Conservation (phyloP, 2,797 vertebrate species). For the Epinephelus coioides region DNA sequence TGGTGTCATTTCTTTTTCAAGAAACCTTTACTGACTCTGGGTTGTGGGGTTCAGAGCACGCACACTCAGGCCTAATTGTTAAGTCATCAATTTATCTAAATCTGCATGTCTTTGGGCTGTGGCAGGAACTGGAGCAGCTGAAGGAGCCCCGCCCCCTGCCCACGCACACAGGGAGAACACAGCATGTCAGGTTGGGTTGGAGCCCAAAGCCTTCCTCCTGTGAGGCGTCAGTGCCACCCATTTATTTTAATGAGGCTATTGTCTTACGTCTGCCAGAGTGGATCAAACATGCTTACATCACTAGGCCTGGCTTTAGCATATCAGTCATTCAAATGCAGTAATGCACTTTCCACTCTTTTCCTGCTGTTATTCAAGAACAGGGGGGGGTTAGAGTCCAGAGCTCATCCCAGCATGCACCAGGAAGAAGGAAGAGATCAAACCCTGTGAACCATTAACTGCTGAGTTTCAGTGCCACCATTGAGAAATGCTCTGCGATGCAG, state of each 20-base stretch:
- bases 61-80: neutral
- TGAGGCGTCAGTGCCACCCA: neutral
- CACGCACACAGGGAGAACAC: too few species aligned
- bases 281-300: neutral
- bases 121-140: neutral
- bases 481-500: constrained; percentile 13
- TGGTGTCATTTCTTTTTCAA: too few species aligned
- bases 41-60: neutral
- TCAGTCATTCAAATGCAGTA: constrained; percentile 1
- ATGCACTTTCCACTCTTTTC: neutral
- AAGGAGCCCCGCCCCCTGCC: too few species aligned
- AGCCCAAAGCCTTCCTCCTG: neutral
- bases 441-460: neutral
- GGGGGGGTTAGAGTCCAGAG: neutral
- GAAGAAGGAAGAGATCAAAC: constrained; percentile 11
- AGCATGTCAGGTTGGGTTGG: neutral
- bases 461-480: constrained; percentile 3
- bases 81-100: neutral
- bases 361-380: neutral
- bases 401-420: constrained; percentile 14
- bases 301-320: neutral
- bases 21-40: too few species aligned
- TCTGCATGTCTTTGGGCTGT: neutral
- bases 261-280: neutral
- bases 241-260: constrained; percentile 23